A percentile compares a stretch with the other conserved stretches of the same genome.
These are phyloP conservation scores for Morone saxatilis DNA, from an alignment of 2,113 vertebrate genomes.

Conservation along the genomic window DNA sequence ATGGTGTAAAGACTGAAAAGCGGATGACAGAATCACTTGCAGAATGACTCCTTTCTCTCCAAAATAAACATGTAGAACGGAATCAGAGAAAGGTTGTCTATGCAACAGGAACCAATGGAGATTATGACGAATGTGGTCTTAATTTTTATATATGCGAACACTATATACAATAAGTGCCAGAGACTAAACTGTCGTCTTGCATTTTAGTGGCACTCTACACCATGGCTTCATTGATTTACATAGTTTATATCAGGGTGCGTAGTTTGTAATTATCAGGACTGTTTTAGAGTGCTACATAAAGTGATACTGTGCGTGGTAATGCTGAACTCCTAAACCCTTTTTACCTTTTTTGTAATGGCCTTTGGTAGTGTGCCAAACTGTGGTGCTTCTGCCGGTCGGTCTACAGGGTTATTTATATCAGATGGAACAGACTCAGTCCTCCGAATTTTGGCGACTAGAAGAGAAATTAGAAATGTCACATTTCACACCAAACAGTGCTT, in stretches of 20 bases:
- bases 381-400: conserved; percentile 90
- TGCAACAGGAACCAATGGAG: neutral
- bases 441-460: conserved; percentile 92
- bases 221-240: neutral
- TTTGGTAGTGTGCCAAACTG: conserved; percentile 97
- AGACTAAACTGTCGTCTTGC: neutral
- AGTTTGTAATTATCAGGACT: neutral
- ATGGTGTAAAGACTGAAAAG: neutral
- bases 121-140: neutral
- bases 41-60: neutral
- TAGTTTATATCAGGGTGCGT: neutral
- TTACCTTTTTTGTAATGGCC: conserved; percentile 97
- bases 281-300: neutral
- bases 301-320: neutral
- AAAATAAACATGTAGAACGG: neutral
- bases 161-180: neutral
- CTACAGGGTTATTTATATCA: conserved; percentile 97
- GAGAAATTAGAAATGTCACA: conserved; percentile 30
- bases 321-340: neutral
- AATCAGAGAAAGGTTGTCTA: neutral
- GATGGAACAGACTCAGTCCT: conserved; percentile 98
- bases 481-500: neutral
- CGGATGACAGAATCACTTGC: neutral
- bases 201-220: neutral
- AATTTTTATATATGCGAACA: conserved; percentile 5